Base-by-base conservation (phyloP, 2,797 vertebrate genomes). In the Coracias cyanogaster region DNA sequence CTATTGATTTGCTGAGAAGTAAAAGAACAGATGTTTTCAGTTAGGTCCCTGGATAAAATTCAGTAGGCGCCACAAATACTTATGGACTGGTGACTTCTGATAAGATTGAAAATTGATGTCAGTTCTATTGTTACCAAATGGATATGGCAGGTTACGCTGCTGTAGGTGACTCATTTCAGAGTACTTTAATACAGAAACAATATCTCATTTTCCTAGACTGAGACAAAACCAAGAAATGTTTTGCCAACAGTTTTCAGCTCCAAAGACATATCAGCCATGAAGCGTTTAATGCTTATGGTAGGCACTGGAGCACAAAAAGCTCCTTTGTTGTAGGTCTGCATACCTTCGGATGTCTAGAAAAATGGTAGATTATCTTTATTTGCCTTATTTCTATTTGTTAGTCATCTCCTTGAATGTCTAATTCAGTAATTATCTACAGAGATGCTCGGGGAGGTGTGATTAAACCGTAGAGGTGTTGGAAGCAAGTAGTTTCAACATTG, bases 1-100 rank as follows among this genome's bases (percentile, higher is more conserved):
- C 97, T 97, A 97, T 98, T 93, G 97, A 98, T 97, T 98, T 97
- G 77, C 96, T 97, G 95, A 97, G 96, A 97, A 98, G 97, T 97
- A 96, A 94, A 74, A 81, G 96, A 96, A 90, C 98, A 98, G 97
- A 97, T 98, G 98, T 96, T 98, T 98, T 97, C 60, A 80, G 82
- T 98, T 98, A 98, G 55, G 69, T 91, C 69, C 87, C 92, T 96
- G 93, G 93, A 97, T 97, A 97, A 98, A 98, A 97, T 97, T 97
- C 97, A 96, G 97, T 97, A 98, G 97, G 97, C 93, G 93, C 97
- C 97, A 97, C 95, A 93, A 97, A 97, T 97, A 89, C 97, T 98
- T 95, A 89, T 1, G 87, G 97, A 84, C 96, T 85, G 89, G 94
- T 96, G 97, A 97, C 97, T 98, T 97, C 97, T 98, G 98, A 98